A percentile compares a stretch with the other conserved stretches of the same genome.
Conservation (phyloP, 2,888 invertebrate genomes). For the Lithophane leautieri region DNA sequence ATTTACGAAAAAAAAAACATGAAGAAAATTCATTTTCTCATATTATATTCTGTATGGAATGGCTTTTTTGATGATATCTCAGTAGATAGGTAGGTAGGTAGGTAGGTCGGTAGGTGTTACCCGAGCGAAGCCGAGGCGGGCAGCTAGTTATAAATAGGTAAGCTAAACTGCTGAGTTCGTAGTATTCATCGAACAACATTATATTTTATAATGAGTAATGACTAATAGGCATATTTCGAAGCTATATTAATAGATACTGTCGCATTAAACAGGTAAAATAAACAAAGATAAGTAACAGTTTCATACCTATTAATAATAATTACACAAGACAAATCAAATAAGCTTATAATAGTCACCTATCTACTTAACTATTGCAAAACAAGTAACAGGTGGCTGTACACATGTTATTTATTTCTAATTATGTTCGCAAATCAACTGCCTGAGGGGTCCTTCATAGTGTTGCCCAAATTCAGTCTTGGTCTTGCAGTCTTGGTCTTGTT, state of each 20-base stretch:
- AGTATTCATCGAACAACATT: neutral
- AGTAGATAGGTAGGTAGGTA: no score
- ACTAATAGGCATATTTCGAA: neutral
- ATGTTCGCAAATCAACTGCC: slow-evolving; percentile 36
- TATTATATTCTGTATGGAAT: no score
- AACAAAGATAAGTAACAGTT: neutral
- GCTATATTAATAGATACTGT: neutral
- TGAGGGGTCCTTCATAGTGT: slow-evolving; percentile 21
- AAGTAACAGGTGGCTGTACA: slow-evolving; percentile 6
- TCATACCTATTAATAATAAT: slow-evolving; percentile 9
- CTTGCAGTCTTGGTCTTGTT: no score
- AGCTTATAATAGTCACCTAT: slow-evolving; percentile 26
- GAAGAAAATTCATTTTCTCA: no score
- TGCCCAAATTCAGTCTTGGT: no score
- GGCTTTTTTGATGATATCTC: no score
- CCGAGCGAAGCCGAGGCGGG: no score
- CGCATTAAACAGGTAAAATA: neutral
- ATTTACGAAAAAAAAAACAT: no score
- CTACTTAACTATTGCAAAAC: slow-evolving; percentile 19
- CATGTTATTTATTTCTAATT: slow-evolving; percentile 40
- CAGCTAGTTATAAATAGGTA: no score
- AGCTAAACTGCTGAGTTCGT: neutral
- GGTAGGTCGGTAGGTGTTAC: no score
- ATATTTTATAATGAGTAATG: neutral
- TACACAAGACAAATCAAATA: slow-evolving; percentile 17